Evolutionary conservation across 2,888 invertebrate species (phyloP), one percentile per base, ranked within the genome.

Genomic region (Acanthacorydalis orientalis): DNA sequence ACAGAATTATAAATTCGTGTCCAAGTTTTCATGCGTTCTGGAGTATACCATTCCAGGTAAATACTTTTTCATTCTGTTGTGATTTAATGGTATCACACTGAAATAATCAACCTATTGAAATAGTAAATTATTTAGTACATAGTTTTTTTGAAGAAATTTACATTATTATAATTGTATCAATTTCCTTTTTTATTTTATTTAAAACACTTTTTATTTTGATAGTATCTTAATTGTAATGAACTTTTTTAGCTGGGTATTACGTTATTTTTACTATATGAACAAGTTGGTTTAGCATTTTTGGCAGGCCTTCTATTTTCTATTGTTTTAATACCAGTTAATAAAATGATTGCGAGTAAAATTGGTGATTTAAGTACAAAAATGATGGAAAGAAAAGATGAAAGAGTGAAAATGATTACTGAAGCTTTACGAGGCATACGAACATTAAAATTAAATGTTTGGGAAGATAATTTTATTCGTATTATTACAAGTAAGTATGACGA

Each of bases 11-110:
- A 0, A 95, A 95, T 65, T 88, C 95, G 16, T 93, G 92, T 65
- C 83, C 90, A 2, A 93, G 92, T 67, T 95, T 98, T 63, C 97
- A 97, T 68, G 82, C 89, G 6, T 73, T 95, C 54, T 97, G 97
- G 96, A 95, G 93, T 65, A 84, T 96, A 60, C 96, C 96, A 7
- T 73, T 95, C 58, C 89, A 88, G 74, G 84, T 83, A 60, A 59
- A 54, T 52, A 46, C 46, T 31, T n/a, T n/a, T 12, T 37, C 31
- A 38, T 32, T 31, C 15, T 39, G 49, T 44, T 31, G 31, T 11
- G 14, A 11, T 44, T 40, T 1, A 23, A 6, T 11, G 6, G 44
- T 14, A 8, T 16, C 14, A 11, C 41, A 39, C 35, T 50, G 12
- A 35, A 35, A 35, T 7, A 35, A 7, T 12, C 2, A n/a, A n/a